These are phyloP conservation scores for Mystacides longicornis DNA, from an alignment of 2,888 invertebrate species.

Conservation along the genomic window DNA sequence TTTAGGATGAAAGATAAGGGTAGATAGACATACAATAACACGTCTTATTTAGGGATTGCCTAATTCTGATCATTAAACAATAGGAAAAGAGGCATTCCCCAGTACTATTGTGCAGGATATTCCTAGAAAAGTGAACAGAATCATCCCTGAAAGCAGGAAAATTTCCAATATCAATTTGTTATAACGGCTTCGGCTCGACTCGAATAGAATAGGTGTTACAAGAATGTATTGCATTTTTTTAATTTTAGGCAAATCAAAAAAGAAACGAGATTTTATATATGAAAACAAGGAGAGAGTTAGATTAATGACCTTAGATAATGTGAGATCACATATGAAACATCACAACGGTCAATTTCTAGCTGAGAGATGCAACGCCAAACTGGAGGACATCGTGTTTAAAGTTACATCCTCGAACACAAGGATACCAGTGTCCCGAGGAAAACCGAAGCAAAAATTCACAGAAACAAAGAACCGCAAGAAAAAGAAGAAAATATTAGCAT, in stretches of 20 bases:
- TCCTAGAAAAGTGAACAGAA: no score
- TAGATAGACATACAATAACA: no score
- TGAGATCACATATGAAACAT: background rate
- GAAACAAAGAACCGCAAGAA: background rate
- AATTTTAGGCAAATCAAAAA: background rate
- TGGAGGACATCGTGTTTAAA: background rate
- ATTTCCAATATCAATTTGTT: no score
- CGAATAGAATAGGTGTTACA: no score
- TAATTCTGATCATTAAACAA: no score
- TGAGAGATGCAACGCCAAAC: background rate
- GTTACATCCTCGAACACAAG: background rate
- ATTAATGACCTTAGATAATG: background rate
- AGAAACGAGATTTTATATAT: background rate
- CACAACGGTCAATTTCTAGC: background rate
- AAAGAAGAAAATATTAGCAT: background rate
- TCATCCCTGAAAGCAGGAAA: no score
- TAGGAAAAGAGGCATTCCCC: no score
- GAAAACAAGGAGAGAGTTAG: background rate
- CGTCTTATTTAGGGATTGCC: no score
- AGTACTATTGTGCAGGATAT: no score
- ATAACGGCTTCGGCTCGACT: no score
- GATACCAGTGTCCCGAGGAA: background rate
- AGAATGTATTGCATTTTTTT: no score
- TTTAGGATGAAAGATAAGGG: no score
- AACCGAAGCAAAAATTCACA: background rate